Conservation (phyloP, 2,888 invertebrate species). For the Epiblema foenella region DNA sequence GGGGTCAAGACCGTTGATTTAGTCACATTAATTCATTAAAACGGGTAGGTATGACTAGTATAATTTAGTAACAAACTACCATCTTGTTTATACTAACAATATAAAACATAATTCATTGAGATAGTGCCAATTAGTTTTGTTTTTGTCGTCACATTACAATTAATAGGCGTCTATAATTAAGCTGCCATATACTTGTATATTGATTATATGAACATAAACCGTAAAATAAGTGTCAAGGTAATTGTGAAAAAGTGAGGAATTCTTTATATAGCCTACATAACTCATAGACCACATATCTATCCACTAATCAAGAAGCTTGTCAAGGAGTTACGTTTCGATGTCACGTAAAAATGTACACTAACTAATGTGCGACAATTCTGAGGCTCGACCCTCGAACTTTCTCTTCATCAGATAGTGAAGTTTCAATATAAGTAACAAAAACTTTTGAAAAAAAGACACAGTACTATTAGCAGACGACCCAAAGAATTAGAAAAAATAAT, state of each 20-base stretch:
- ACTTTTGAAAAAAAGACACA: too few relatives aligned
- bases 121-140: not conserved
- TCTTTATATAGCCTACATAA: not conserved
- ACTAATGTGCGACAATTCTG: too few relatives aligned
- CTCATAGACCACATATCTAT: not conserved
- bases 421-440: too few relatives aligned
- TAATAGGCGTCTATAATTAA: not conserved
- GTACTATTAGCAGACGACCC: too few relatives aligned
- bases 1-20: conserved; percentile 36
- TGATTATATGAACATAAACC: not conserved
- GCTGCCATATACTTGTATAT: not conserved
- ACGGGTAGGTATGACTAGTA: not conserved
- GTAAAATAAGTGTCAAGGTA: not conserved
- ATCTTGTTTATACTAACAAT: conserved; percentile 8
- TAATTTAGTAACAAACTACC: not conserved
- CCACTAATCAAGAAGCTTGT: not conserved
- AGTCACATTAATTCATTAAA: conserved; percentile 10
- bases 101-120: not conserved
- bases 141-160: not conserved
- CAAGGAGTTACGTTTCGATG: not conserved
- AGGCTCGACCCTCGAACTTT: too few relatives aligned
- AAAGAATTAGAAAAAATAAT: not conserved
- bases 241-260: not conserved
- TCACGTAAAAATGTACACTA: not conserved
- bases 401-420: too few relatives aligned